A percentile compares a stretch with the other conserved stretches of the same genome.
Evolutionary conservation across 2,797 vertebrate genomes (phyloP).

Genomic region (Emys orbicularis): DNA sequence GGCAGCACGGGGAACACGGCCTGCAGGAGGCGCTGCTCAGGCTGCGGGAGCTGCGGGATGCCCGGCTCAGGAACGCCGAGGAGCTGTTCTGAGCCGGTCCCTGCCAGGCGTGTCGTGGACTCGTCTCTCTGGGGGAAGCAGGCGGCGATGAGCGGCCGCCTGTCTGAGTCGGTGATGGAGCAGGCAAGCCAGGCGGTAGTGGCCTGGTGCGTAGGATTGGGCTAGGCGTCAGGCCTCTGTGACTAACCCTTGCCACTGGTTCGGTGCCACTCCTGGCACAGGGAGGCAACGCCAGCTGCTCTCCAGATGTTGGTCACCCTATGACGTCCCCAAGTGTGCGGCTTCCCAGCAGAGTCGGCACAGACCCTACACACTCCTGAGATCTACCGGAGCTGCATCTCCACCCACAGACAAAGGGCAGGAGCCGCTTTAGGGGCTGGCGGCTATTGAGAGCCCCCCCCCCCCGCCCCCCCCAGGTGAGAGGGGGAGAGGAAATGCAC

Average conservation of each 20-base stretch:
- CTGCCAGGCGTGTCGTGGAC: too few relatives aligned
- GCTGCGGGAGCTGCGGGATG: slow-evolving; percentile 81
- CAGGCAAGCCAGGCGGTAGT: too few relatives aligned
- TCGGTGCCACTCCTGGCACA: not conserved
- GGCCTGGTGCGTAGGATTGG: not conserved
- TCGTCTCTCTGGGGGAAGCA: too few relatives aligned
- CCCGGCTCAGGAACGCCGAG: slow-evolving; percentile 78
- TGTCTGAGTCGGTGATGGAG: too few relatives aligned
- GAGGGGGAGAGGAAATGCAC: not conserved
- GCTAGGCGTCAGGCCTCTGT: not conserved
- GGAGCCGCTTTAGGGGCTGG: not conserved
- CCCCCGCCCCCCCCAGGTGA: not conserved
- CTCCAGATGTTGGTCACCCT: too few relatives aligned
- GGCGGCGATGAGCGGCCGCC: too few relatives aligned
- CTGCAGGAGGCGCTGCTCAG: slow-evolving; percentile 78
- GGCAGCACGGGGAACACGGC: slow-evolving; percentile 82
- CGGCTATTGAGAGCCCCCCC: not conserved
- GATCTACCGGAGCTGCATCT: not conserved
- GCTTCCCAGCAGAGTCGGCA: not conserved
- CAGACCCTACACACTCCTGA: not conserved
- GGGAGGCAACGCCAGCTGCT: not conserved
- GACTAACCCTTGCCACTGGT: too few relatives aligned
- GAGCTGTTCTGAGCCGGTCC: slow-evolving; percentile 82
- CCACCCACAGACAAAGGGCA: too few relatives aligned
- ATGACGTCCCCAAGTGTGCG: too few relatives aligned